Percentiles rank a stretch among this genome's conserved stretches.
These are phyloP conservation scores for Ceyx erithaca DNA, from an alignment of 2,797 vertebrate species.

Conservation along the genomic window DNA sequence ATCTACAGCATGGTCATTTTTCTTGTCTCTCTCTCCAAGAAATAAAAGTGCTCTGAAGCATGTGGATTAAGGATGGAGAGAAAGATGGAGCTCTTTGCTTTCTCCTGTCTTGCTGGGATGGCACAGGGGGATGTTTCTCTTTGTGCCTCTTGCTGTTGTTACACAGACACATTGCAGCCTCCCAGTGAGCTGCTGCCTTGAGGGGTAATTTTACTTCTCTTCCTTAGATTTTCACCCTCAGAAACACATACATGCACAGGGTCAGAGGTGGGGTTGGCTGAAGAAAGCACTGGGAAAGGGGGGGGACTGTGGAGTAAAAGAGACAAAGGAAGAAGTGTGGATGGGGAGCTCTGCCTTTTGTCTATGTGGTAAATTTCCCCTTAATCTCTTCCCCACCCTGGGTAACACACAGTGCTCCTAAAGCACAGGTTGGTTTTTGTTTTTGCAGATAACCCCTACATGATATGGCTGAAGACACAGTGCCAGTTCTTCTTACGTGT, in stretches of 20 bases:
- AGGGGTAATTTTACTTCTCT: background rate
- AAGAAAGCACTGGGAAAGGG: background rate
- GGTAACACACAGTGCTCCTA: background rate
- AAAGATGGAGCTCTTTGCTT: background rate
- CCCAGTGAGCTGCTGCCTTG: background rate
- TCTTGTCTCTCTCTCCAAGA: background rate
- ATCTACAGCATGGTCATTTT: background rate
- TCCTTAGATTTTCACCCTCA: background rate
- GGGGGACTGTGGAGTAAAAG: background rate
- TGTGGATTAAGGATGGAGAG: background rate
- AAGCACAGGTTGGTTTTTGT: background rate
- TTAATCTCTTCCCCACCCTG: background rate
- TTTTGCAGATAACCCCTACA: slow-evolving; percentile 6
- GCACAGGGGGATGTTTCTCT: background rate
- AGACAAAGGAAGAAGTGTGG: background rate
- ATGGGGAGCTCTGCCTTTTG: background rate
- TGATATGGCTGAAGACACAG: background rate
- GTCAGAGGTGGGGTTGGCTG: background rate
- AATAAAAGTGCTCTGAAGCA: background rate
- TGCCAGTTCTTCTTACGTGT: background rate
- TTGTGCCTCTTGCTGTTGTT: background rate
- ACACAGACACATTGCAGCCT: background rate
- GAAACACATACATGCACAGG: background rate
- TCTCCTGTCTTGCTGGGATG: background rate
- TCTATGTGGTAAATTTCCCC: background rate